Evolutionary conservation across 2,113 vertebrate species (phyloP), one percentile per base, ranked within the genome.

Genomic region (Plecturocebus donacophilus): DNA sequence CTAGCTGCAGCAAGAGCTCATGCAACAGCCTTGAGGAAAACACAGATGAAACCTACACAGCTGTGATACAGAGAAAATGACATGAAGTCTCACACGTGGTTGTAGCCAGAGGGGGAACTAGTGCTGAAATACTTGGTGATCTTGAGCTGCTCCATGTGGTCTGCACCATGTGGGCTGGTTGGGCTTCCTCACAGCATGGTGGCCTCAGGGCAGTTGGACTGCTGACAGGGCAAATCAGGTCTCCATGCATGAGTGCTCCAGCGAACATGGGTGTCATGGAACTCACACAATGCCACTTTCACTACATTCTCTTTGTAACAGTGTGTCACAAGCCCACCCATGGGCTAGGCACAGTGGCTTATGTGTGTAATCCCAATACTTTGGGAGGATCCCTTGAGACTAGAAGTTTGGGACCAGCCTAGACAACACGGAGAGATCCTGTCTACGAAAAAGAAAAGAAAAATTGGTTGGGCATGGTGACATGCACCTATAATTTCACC

Each of bases 71-170:
- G 73, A 40, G 73, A 45, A 30, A 76, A 5, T 2, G 85, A 23
- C 0, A 0, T 35, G 25, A 30, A 2, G 6, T 32, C 47, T 54
- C 68, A 45, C 25, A 3, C 10, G 12, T 23, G 52, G 38, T 10
- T 5, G 2, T 27, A 17, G 70, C 32, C 11, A 0, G 0, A 1
- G 0, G 27, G 11, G 86, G 70, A 19, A 27, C 86, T 17, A 52
- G 49, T 3, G 27, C 52, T 21, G 68, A 30, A 40, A 30, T 25
- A 25, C 38, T 3, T 38, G 54, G 40, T 6, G 38, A 32, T 45
- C 87, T 40, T 40, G 14, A 20, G 40, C 30, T 25, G 32, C 52
- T 58, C 38, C 38, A 0, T 3, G 4, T 16, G 6, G 38, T 52
- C 86, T 16, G 19, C 10, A 27, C 70, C 70, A 73, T 23, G 40